These are phyloP conservation scores for Aspidoscelis tigris DNA, from an alignment of 2,113 vertebrate species.

Conservation along the genomic window DNA sequence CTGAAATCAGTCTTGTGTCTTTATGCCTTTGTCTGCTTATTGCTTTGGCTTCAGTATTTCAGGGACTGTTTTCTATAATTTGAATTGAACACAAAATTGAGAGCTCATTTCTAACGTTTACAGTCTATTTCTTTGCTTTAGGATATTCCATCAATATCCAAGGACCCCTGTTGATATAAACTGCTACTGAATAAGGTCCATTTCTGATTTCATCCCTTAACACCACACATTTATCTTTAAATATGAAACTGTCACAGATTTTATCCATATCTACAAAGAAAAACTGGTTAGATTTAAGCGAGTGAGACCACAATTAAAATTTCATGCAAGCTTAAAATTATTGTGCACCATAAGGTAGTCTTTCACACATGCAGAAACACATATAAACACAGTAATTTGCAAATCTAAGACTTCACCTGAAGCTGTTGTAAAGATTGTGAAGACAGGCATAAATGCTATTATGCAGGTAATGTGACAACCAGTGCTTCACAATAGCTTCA, in stretches of 20 bases:
- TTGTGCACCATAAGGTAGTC: too few species aligned
- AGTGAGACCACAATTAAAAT: background rate
- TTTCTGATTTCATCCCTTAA: background rate
- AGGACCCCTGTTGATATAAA: background rate
- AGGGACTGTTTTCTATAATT: background rate
- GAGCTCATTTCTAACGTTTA: slow-evolving; percentile 4
- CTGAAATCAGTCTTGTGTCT: slow-evolving; percentile 8
- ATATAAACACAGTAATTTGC: background rate
- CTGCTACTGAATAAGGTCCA: background rate
- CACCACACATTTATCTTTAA: background rate
- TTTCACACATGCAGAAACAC: background rate
- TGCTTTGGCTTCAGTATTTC: background rate
- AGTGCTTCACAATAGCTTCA: too few species aligned
- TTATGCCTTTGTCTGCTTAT: background rate
- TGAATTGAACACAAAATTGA: slow-evolving; percentile 13
- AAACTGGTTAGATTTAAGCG: background rate
- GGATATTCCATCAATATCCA: background rate
- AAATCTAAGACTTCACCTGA: too few species aligned
- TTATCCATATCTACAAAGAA: background rate
- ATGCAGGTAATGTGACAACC: too few species aligned
- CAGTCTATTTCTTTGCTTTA: background rate
- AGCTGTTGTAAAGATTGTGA: background rate
- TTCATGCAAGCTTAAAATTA: background rate
- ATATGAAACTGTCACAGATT: background rate
- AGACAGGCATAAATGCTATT: background rate